Percentiles rank a stretch among this genome's conserved stretches.
These are phyloP conservation scores for Danionella cerebrum DNA, from an alignment of 2,113 vertebrate genomes.

Conservation along the genomic window DNA sequence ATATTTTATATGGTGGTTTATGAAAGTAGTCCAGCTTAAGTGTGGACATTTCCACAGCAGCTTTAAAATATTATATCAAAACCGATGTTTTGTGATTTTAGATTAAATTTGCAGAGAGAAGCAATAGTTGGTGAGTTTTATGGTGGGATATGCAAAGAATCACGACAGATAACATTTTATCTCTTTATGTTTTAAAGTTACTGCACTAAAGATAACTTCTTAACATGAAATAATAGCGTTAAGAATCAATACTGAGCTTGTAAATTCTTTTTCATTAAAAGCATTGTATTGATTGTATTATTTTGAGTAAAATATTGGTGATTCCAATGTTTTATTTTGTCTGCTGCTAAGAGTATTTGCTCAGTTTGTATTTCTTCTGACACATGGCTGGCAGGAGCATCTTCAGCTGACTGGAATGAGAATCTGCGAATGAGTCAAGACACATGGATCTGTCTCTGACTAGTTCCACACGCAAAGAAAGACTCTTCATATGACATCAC, in stretches of 20 bases:
- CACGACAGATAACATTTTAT: too few relatives aligned
- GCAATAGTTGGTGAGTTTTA: too few relatives aligned
- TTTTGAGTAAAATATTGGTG: too few relatives aligned
- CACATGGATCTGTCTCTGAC: slow-evolving; percentile 1
- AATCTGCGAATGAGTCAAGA: slow-evolving; percentile 1
- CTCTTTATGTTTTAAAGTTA: too few relatives aligned
- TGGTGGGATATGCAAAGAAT: not conserved
- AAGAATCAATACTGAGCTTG: too few relatives aligned
- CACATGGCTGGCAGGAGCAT: slow-evolving; percentile 3
- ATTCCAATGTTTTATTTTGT: not conserved
- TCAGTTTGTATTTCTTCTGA: not conserved
- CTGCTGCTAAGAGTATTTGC: not conserved
- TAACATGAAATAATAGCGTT: too few relatives aligned
- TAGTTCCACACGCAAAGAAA: not conserved
- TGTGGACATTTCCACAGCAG: not conserved
- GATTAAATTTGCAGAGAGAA: not conserved
- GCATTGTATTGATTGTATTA: not conserved
- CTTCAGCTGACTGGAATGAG: not conserved
- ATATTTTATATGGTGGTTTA: not conserved
- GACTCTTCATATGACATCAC: not conserved
- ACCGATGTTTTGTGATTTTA: not conserved
- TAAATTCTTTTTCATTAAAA: not conserved
- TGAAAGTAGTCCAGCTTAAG: slow-evolving; percentile 1
- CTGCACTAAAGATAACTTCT: too few relatives aligned
- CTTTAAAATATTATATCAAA: not conserved